Evolutionary conservation across 2,888 invertebrate species (phyloP), one percentile per base, ranked within the genome.

Genomic region (Lasioglossum pauxillum): DNA sequence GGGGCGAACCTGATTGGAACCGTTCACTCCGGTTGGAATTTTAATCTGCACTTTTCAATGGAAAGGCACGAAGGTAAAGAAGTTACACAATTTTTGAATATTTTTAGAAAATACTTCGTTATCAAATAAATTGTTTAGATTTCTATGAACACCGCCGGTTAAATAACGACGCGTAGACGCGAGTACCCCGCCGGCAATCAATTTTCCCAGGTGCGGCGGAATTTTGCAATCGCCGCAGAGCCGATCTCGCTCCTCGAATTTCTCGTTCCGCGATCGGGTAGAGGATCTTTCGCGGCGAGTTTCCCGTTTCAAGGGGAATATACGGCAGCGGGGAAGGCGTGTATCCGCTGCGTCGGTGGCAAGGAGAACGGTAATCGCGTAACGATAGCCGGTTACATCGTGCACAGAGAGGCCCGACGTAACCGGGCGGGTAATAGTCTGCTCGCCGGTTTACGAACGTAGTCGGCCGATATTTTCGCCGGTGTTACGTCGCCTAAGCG

Each of bases 401-500:
- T 78, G 72, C 31, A 12, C 53, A 19, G 60, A 71, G 49, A 57
- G 57, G 57, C 12, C 44, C 74, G 78, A 82, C 53, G 74, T 83
- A 88, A 82, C 73, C 60, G 53, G 49, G 27, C 14, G 12, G 31
- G 67, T 81, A 84, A 90, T 81, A 78, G 79, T 84, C 80, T 75
- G 84, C 38, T 87, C 84, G 81, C 79, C 80, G 72, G 84, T 73
- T 78, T 75, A 80, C 83, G 77, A 84, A 85, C 76, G 64, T 27
- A 44, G 46, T 27, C 41, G 27, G 60, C 82, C 76, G 85, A 79
- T 81, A 80, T 84, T 90, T 90, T 88, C 88, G 82, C 79, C 76
- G 60, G 53, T 78, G 78, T 86, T 75, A 35, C 57, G 72, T 64
- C 69, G 35, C n/a, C 23, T 10, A 4, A 72, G 67, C 76, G 38